These are phyloP conservation scores for Drosophila ananassae DNA, from an alignment of 1,140 invertebrate genomes.

Conservation along the genomic window DNA sequence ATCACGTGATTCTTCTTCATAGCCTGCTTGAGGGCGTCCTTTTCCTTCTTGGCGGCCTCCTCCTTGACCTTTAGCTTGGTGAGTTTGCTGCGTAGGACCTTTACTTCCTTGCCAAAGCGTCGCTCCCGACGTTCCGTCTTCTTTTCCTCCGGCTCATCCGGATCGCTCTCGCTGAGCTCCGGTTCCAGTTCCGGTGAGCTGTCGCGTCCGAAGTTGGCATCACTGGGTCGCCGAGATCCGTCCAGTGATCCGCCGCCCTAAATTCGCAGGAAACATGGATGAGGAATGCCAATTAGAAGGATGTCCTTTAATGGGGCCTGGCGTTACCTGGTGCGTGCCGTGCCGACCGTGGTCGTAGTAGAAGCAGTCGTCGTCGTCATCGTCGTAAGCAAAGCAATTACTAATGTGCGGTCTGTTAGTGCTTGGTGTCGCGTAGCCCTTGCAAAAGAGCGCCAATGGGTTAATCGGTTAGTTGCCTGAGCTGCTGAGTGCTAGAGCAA, in stretches of 20 bases:
- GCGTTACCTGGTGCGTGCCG: conserved; percentile 66
- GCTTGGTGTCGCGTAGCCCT: conserved; percentile 69
- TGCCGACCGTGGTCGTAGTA: conserved; percentile 54
- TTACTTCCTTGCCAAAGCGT: conserved; percentile 89
- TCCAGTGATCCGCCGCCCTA: conserved; percentile 75
- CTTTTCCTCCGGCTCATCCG: conserved; percentile 90
- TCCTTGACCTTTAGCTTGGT: conserved; percentile 91
- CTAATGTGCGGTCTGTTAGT: conserved; percentile 79
- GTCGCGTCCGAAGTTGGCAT: conserved; percentile 71
- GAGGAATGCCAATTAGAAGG: neutral
- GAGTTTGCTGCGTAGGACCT: conserved; percentile 91
- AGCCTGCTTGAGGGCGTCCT: conserved; percentile 90
- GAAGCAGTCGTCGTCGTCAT: conserved; percentile 66
- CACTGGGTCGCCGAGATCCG: conserved; percentile 75
- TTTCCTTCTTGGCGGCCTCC: conserved; percentile 90
- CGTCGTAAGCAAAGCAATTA: conserved; percentile 82
- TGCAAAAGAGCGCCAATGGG: conserved; percentile 68
- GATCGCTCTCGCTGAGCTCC: conserved; percentile 86
- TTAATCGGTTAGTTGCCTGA: conserved; percentile 59
- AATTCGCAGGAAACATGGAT: conserved; percentile 8
- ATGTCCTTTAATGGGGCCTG: conserved; percentile 2
- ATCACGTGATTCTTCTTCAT: conserved; percentile 91
- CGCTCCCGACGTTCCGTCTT: conserved; percentile 86
- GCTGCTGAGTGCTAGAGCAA: conserved; percentile 19
- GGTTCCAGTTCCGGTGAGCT: conserved; percentile 84